A percentile compares a stretch with the other conserved stretches of the same genome.
Conservation (phyloP, 2,113 vertebrate genomes). For the Rhinolophus ferrumequinum region DNA sequence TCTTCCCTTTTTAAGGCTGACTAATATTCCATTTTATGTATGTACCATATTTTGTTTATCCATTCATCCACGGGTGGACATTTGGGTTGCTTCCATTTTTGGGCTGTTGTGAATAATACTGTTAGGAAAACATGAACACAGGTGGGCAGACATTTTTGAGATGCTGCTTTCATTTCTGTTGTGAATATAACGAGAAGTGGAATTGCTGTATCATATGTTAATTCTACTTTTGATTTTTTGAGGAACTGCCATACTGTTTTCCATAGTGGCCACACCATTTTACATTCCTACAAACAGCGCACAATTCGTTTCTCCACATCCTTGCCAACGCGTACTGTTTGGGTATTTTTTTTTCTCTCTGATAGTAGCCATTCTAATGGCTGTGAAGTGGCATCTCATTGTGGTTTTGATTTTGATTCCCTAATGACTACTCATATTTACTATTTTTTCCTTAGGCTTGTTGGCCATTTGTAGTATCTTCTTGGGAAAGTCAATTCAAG, state of each 20-base stretch:
- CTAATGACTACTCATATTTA: neutral
- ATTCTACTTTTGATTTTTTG: neutral
- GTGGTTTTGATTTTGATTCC: neutral
- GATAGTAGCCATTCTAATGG: neutral
- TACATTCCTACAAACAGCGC: no score
- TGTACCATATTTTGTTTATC: neutral
- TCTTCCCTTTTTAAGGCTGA: neutral
- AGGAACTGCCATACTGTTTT: neutral
- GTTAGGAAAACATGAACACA: neutral
- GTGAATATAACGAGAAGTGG: neutral
- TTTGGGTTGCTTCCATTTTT: neutral
- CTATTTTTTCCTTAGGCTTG: neutral
- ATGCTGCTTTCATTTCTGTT: neutral
- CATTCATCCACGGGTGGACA: neutral
- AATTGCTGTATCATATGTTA: neutral
- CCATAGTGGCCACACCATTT: neutral
- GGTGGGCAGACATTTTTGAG: neutral
- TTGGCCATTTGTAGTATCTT: neutral
- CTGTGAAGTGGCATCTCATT: neutral
- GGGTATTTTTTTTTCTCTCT: neutral
- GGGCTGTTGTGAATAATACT: neutral
- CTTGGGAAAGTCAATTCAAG: neutral
- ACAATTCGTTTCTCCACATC: neutral
- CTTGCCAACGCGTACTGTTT: neutral
- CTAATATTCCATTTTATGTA: neutral